Conservation (phyloP, 2,113 vertebrate species). For the Gnathonemus longibarbis region DNA sequence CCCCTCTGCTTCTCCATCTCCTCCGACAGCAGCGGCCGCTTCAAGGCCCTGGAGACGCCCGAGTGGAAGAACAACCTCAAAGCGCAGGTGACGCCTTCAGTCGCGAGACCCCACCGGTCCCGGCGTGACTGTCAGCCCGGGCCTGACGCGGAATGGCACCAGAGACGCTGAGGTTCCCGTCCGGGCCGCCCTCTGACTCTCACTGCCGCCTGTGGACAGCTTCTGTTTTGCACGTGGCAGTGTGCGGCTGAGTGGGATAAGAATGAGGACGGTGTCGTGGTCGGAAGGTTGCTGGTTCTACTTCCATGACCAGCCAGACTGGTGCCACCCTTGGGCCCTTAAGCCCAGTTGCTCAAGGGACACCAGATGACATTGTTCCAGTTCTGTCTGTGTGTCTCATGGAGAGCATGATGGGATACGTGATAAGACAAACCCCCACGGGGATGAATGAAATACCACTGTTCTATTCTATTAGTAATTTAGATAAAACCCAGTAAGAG, state of each 20-base stretch:
- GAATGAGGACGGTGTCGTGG: not conserved
- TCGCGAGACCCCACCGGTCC: not conserved
- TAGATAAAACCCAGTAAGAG: not conserved
- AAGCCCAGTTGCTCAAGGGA: not conserved
- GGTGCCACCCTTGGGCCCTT: not conserved
- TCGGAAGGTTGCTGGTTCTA: not conserved
- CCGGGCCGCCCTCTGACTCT: not conserved
- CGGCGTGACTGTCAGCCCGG: not conserved
- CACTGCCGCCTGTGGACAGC: not conserved
- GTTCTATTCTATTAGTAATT: not conserved
- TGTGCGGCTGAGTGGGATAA: not conserved
- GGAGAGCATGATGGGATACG: not conserved
- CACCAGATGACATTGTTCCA: not conserved
- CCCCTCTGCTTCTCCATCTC: conserved; percentile 56
- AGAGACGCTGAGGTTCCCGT: not conserved
- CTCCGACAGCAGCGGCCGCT: conserved; percentile 59
- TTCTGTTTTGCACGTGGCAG: not conserved
- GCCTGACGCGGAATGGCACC: not conserved
- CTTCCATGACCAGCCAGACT: not conserved
- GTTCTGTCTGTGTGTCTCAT: not conserved
- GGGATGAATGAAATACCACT: not conserved
- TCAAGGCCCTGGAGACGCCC: conserved; percentile 54
- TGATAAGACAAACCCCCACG: not conserved
- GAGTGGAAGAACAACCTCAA: conserved; percentile 65
- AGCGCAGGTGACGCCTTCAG: conserved; percentile 51